These are phyloP conservation scores for Hypolimnas misippus DNA, from an alignment of 2,888 invertebrate genomes.

Conservation along the genomic window DNA sequence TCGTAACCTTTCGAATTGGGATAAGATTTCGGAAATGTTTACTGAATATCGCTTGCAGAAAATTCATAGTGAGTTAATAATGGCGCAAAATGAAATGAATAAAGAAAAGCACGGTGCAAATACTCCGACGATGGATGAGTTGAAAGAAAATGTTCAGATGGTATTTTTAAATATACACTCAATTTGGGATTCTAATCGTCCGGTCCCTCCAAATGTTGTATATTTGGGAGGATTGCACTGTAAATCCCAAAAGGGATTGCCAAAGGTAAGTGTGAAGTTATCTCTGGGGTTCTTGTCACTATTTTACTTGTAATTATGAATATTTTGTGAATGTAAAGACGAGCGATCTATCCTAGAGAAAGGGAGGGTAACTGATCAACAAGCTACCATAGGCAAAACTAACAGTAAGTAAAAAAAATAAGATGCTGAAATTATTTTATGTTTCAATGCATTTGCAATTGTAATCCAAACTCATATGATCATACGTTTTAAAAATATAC, in stretches of 20 bases:
- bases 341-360: too few species aligned
- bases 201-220: slow-evolving; percentile 66
- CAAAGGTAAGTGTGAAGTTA: slow-evolving; percentile 41
- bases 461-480: too few species aligned
- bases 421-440: too few species aligned
- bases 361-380: too few species aligned
- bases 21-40: slow-evolving; percentile 50
- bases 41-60: slow-evolving; percentile 34
- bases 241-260: slow-evolving; percentile 58
- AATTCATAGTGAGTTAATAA: slow-evolving; percentile 15
- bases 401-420: too few species aligned
- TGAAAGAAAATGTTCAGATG: slow-evolving; percentile 58
- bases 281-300: too few species aligned
- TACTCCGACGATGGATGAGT: slow-evolving; percentile 45
- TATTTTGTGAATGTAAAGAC: too few species aligned
- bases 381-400: too few species aligned
- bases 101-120: slow-evolving; percentile 50
- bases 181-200: slow-evolving; percentile 60
- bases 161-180: slow-evolving; percentile 69
- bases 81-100: slow-evolving; percentile 5
- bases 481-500: too few species aligned
- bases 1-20: slow-evolving; percentile 47
- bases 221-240: slow-evolving; percentile 70
- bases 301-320: too few species aligned
- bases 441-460: too few species aligned